Base-by-base conservation (phyloP, 1,140 invertebrate genomes). In the Drosophila orosa region DNA sequence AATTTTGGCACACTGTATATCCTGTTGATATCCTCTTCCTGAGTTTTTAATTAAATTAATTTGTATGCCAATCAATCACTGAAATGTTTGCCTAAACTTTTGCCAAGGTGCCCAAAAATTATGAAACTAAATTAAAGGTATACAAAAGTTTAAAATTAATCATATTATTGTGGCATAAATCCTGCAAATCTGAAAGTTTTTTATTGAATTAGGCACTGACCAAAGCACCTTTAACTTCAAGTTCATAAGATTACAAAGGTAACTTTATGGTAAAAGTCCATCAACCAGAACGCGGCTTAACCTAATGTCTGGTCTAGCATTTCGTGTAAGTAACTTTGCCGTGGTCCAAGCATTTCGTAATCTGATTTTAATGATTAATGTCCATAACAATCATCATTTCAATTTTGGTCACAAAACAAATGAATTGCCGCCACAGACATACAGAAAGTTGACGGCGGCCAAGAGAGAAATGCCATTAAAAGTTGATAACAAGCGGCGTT, bases 401-500 rank as follows among this genome's bases (percentile, higher is more conserved):
- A 78, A 78, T 78, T 59, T 29, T 37, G 27, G 47, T 31, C 74
- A 33, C 44, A 42, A 86, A 71, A 62, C 57, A 85, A 80, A 72
- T 80, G 65, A 78, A 60, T 57, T 48, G 67, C 61, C 52, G 42
- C 42, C 31, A 59, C 39, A 29, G 29, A 61, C 45, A 44, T 42
- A 35, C 54, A 37, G 9, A 67, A 84, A 75, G 42, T 79, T 81
- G 27, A 33, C 56, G 59, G 66, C 47, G 59, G 61, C 50, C 42
- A 47, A 79, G 71, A 57, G 54, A 48, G 55, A 86, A 86, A 86
- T 65, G 66, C 62, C 84, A 87, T 86, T 86, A 86, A 89, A 87
- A 83, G 75, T 86, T 86, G 71, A 79, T 82, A 87, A 87, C 66
- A 87, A 87, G 69, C 69, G 60, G 33, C 67, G 68, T 74, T 75